Evolutionary conservation across 2,797 vertebrate species (phyloP), one percentile per base, ranked within the genome.

Genomic region (Dryobates pubescens): DNA sequence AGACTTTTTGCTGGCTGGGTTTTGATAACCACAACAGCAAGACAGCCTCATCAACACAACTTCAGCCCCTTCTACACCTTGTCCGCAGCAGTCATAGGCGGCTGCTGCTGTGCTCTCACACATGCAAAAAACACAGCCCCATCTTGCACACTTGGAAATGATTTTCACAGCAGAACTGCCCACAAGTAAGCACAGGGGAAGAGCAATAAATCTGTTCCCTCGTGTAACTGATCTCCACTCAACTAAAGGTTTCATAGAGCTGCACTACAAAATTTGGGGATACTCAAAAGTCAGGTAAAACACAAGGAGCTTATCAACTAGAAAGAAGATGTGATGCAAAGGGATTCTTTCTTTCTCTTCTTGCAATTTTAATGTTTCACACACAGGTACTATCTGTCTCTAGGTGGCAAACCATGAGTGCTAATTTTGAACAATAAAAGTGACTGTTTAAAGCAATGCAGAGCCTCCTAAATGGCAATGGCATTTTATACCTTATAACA

Each of bases 101-200:
- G 67, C 10, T 2, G 43, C 32, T 1, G 2, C 59, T 8, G 17
- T 0, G 0, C 43, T 26, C 3, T 56, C 9, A 0, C 68, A 54
- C 0, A 0, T 19, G 58, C 29, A 5, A 69, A 69, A 84, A 92
- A 45, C 18, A 36, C 34, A 78, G 38, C 24, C 43, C 59, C 6
- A 3, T 30, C 71, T 18, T 30, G 10, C 49, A 54, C 9, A 45
- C 30, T 10, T 24, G 32, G 54, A 79, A 79, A 67, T 0, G 1
- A 64, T 2, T 30, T 15, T 34, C 41, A 24, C 20, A 34, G 63
- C 47, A 51, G 72, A 70, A 64, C 12, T 79, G 61, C 24, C 83
- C 65, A 32, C 26, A 62, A 23, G 72, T 13, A 70, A 65, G 49
- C 5, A 70, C 1, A 1, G 32, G 24, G 24, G 32, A 95, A 58